These are phyloP conservation scores for Astyanax mexicanus DNA, from an alignment of 2,797 vertebrate genomes.

Conservation along the genomic window DNA sequence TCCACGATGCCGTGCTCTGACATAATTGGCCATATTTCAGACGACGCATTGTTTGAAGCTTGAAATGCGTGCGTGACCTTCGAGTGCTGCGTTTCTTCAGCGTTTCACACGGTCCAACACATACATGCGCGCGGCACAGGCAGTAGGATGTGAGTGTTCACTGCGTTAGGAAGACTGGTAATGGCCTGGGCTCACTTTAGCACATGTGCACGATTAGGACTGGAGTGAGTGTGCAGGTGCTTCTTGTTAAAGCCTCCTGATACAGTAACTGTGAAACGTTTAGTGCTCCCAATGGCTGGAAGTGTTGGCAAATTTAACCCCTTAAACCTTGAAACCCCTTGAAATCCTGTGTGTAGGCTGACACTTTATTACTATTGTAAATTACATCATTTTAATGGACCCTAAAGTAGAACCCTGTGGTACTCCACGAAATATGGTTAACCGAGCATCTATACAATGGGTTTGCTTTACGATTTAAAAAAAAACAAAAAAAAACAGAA, in stretches of 20 bases:
- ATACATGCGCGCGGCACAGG: too few species aligned
- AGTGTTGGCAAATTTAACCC: slow-evolving; percentile 70
- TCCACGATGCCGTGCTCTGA: too few species aligned
- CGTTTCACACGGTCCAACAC: slow-evolving; percentile 4
- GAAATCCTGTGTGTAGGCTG: too few species aligned
- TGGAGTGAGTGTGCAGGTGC: slow-evolving; percentile 70
- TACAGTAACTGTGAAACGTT: slow-evolving; percentile 74
- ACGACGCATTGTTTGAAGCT: not conserved
- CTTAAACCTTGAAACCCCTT: too few species aligned
- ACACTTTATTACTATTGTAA: too few species aligned
- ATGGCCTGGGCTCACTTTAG: slow-evolving; percentile 37
- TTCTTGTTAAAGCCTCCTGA: slow-evolving; percentile 75
- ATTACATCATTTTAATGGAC: too few species aligned
- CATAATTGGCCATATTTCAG: not conserved
- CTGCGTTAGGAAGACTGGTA: slow-evolving; percentile 27
- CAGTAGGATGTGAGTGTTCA: not conserved
- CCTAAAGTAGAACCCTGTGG: too few species aligned
- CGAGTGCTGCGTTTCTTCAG: not conserved
- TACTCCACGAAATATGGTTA: too few species aligned
- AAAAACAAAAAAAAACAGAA: too few species aligned
- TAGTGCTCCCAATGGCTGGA: slow-evolving; percentile 67
- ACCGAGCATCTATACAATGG: too few species aligned
- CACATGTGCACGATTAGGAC: slow-evolving; percentile 72
- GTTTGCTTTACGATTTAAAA: too few species aligned
- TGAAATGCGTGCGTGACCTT: not conserved